These are phyloP conservation scores for Periparus ater DNA, from an alignment of 2,797 vertebrate genomes.

Conservation along the genomic window DNA sequence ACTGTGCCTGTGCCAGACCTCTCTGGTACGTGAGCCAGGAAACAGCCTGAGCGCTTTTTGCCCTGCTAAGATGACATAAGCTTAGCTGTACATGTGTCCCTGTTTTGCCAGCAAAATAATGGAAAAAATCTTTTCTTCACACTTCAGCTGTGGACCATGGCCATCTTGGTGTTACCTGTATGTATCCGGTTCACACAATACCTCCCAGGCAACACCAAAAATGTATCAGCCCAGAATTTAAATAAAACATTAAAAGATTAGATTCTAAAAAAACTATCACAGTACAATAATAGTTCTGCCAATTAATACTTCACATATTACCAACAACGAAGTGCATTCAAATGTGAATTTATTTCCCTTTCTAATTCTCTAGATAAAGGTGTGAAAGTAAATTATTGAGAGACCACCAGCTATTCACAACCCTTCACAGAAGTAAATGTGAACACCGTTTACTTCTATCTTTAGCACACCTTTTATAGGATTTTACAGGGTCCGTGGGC, in stretches of 20 bases:
- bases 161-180: background rate
- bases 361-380: background rate
- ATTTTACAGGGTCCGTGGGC: no score
- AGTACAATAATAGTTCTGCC: background rate
- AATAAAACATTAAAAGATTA: background rate
- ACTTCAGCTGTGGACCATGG: background rate
- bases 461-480: no score
- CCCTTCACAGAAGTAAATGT: no score
- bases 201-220: background rate
- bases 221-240: background rate
- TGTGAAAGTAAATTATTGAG: background rate
- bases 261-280: background rate
- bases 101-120: background rate
- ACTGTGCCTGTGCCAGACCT: background rate
- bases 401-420: no score
- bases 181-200: rapidly evolving
- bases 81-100: background rate
- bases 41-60: background rate
- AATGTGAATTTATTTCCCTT: background rate
- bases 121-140: background rate
- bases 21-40: background rate
- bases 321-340: background rate
- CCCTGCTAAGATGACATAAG: background rate
- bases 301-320: background rate
- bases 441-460: no score